Evolutionary conservation across 1,140 invertebrate genomes (phyloP).

Genomic region (Listronotus bonariensis): DNA sequence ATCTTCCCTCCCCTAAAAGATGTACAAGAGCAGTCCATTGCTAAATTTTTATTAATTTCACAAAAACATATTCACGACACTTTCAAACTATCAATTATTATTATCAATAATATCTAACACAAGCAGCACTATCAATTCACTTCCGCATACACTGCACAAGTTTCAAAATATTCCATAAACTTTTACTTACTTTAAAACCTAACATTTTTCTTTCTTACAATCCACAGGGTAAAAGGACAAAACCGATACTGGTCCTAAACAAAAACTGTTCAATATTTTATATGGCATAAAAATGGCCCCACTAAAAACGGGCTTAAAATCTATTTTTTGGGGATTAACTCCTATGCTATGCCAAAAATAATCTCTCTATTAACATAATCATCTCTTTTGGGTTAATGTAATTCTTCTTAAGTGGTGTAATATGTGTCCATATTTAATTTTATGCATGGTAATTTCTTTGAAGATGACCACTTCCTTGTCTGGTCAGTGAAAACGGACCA

Average conservation of each 20-base stretch:
- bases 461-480: slow-evolving; percentile 16
- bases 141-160: not conserved
- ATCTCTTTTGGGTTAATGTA: slow-evolving; percentile 20
- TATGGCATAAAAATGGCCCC: slow-evolving; percentile 13
- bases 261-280: slow-evolving; percentile 9
- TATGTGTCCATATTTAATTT: not conserved
- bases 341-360: slow-evolving; percentile 6
- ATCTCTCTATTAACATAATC: slow-evolving; percentile 21
- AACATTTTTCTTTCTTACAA: slow-evolving; percentile 5
- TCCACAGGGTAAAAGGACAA: not conserved
- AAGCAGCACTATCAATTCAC: not conserved
- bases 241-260: not conserved
- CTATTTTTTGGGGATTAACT: slow-evolving; percentile 17
- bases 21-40: no score
- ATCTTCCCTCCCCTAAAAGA: no score
- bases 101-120: no score
- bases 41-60: no score
- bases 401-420: slow-evolving; percentile 18
- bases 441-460: slow-evolving; percentile 9
- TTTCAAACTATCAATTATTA: no score
- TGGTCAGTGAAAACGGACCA: not conserved
- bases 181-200: slow-evolving; percentile 8
- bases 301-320: slow-evolving; percentile 18
- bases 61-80: no score
- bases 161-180: not conserved